Base-by-base conservation (phyloP, 2,888 invertebrate species). In the Drosophila anomalata region DNA sequence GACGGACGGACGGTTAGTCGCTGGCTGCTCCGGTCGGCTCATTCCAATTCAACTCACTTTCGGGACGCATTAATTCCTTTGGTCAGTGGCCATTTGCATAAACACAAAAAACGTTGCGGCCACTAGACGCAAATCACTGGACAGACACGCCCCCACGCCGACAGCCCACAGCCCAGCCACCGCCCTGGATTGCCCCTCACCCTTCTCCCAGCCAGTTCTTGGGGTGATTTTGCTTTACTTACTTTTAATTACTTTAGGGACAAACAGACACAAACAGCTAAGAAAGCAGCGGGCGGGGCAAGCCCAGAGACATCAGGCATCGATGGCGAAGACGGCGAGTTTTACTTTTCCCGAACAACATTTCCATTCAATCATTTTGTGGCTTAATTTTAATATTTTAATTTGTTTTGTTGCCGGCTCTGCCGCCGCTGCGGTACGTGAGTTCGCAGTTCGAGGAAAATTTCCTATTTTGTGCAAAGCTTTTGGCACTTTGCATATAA, bases 351-450 rank as follows among this genome's bases (percentile, higher is more conserved):
- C 48, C 61, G 48, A 66, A 58, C 50, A 68, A 76, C 86, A 82
- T 87, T 87, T 87, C 75, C 85, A 78, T 88, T 81, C 86, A 88
- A 86, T 86, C 80, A 88, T 79, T 82, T 83, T 88, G 79, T 69
- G 78, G 87, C 88, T 88, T 85, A 79, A 85, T 88, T 88, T 88
- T 89, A 88, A 89, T 87, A 89, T 89, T 84, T 89, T 85, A 88
- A 89, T 87, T 87, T 85, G 86, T 79, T 84, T 79, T 73, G 67
- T 33, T 58, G 57, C 46, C 61, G 57, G 12, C 17, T 42, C 44
- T 46, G 72, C 9, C 54, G 48, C 41, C 47, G 73, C 14, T 61
- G 66, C 42, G 55, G 73, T 60, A 55, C 59, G 60, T 73, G 76
- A 44, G 62, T 48, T 41, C 55, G 26, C 50, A 57, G 51, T 68